Evolutionary conservation across 2,113 vertebrate genomes (phyloP), one percentile per base, ranked within the genome.

Genomic region (Silurus glanis): DNA sequence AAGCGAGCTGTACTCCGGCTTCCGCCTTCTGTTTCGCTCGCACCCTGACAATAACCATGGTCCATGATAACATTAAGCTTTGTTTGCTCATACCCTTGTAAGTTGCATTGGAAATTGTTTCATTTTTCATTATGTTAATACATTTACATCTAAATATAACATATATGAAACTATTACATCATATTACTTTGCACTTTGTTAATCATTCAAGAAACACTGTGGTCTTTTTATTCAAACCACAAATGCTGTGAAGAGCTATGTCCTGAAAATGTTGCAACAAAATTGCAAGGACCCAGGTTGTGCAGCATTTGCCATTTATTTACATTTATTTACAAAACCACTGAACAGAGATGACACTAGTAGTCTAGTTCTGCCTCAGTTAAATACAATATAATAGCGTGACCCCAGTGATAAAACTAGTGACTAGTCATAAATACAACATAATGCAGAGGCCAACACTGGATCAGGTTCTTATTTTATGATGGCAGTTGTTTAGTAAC

Each of bases 351-450:
- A 51, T n/a, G 21, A 49, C 21, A 53, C 28, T 19, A 21, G 5
- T 13, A 23, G 5, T 75, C 9, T 23, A 10, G 21, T 23, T 21
- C 21, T 51, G 51, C 47, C 51, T n/a, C 23, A 45, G 5, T 72
- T 47, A 53, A 5, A 12, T 1, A 75, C 21, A 23, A 47, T 75
- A 1, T 28, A 47, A 75, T 6, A 75, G 9, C 3, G 21, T 51
- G 47, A 1, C 47, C 47, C n/a, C 16, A 82, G 56, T 80, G 78
- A 25, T 61, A 19, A 59, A 80, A 37, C 72, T 80, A 72, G 66
- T 71, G 55, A 64, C 64, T 80, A 23, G 25, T 62, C 9, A 80
- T 84, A 74, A 87, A 72, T n/a, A 87, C n/a, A 81, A 87, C 0
- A 25, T 55, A 76, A 58, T 79, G 13, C 16, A 83, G 2, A 78